Evolutionary conservation across 1,140 invertebrate species (phyloP), one percentile per base, ranked within the genome.

Genomic region (Piezodorus guildinii): DNA sequence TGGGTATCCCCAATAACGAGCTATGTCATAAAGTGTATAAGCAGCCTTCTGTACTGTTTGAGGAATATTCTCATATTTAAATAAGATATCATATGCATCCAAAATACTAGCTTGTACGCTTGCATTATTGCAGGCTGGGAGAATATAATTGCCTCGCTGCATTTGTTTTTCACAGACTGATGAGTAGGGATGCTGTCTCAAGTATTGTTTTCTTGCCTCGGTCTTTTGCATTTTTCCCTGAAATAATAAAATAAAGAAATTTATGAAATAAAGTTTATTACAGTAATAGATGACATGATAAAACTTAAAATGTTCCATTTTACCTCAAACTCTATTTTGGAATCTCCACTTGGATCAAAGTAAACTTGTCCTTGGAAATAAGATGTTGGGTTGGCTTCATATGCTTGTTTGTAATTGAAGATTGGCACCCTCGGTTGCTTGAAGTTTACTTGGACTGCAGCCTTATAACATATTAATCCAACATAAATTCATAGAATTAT

Each of bases 71-170:
- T 80, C 73, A 70, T 77, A 80, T 10, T 75, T 69, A 5, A 78
- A 66, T 16, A 71, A 68, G 10, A 77, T 65, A 43, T 74, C 73
- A 15, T 77, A 67, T 54, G 71, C 67, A 68, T 86, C 77, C 6
- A 79, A 71, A 25, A 75, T 67, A 39, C 77, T 76, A 3, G 79
- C 77, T 19, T 71, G 67, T 5, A 73, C 63, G n/a, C 77, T 79
- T 59, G 78, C 73, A 39, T 79, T 76, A 44, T 77, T 74, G 69
- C 84, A 85, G 62, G 75, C 73, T 6, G 71, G 69, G 21, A 79
- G 72, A 66, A 79, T 75, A 54, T 78, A 73, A 68, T 82, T 80
- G 16, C 77, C 77, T 63, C 76, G 60, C 52, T 76, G 70, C 68
- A 79, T 79, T 68, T 84, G 71, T 44, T 73, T 43, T 49, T 73